Evolutionary conservation across 2,888 invertebrate species (phyloP).

Genomic region (Cephus pygmeus): DNA sequence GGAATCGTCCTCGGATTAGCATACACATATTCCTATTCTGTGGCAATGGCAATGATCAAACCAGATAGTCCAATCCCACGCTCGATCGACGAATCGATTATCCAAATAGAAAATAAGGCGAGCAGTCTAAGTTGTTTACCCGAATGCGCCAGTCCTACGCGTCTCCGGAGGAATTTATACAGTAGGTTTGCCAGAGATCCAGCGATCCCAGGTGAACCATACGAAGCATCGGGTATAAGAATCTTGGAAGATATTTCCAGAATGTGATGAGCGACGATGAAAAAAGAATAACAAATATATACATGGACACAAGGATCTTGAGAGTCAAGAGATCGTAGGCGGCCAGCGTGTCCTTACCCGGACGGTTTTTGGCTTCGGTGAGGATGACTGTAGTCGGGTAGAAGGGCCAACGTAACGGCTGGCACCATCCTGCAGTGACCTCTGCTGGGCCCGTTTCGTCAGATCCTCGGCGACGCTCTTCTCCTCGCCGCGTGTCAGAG

Average conservation of each 20-base stretch:
- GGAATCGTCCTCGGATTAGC: background rate
- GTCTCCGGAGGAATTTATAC: background rate
- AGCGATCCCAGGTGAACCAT: background rate
- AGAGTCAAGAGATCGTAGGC: background rate
- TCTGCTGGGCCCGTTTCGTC: conserved; percentile 69
- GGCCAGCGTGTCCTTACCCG: conserved; percentile 72
- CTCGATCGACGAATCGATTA: background rate
- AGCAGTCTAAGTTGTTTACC: background rate
- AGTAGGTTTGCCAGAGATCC: background rate
- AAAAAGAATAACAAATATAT: too few relatives aligned
- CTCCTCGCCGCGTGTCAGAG: conserved; percentile 87
- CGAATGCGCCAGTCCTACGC: background rate
- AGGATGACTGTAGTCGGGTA: conserved; percentile 68
- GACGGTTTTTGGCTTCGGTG: conserved; percentile 77
- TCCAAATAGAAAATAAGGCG: background rate
- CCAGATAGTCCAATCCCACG: background rate
- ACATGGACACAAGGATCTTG: background rate
- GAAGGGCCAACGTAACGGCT: conserved; percentile 33
- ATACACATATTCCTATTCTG: background rate
- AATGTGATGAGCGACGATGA: background rate
- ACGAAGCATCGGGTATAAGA: background rate
- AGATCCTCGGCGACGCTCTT: conserved; percentile 79
- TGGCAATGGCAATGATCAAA: background rate
- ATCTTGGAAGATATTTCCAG: background rate
- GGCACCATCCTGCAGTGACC: conserved; percentile 69